These are phyloP conservation scores for Aurelia sp. DNA, from an alignment of 30 jellyfish, hydroid and myxozoan genomes.

Conservation along the genomic window DNA sequence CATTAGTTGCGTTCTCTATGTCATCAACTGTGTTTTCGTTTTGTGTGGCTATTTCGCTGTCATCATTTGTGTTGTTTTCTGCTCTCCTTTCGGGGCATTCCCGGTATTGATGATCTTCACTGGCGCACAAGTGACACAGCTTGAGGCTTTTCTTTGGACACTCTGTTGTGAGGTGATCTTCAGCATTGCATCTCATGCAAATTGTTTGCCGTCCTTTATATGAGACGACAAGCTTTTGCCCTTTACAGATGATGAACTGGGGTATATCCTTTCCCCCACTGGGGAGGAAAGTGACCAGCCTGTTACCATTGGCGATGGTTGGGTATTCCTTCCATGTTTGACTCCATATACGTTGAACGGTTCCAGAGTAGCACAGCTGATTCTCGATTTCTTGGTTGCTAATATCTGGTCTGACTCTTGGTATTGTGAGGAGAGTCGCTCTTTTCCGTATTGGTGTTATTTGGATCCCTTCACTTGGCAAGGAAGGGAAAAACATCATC, in stretches of 20 bases:
- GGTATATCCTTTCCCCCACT: background rate
- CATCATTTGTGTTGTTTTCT: background rate
- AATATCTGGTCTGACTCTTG: background rate
- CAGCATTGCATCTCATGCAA: too few relatives aligned
- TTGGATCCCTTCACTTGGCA: too few relatives aligned
- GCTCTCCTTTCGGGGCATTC: background rate
- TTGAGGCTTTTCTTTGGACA: too few relatives aligned
- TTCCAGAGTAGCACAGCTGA: background rate
- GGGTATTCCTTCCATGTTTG: constrained; percentile 7
- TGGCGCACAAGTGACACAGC: too few relatives aligned
- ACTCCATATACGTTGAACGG: background rate
- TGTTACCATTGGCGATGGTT: background rate
- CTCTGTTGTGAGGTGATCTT: too few relatives aligned
- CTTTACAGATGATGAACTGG: background rate
- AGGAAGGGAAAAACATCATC: too few relatives aligned
- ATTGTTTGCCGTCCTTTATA: background rate
- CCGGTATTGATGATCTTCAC: background rate
- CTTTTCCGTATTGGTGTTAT: background rate
- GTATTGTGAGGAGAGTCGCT: background rate
- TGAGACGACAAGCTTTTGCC: background rate
- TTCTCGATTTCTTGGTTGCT: background rate
- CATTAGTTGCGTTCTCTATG: too few relatives aligned
- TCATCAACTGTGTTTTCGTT: too few relatives aligned
- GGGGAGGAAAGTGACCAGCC: background rate
- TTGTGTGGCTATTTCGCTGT: too few relatives aligned